Percentiles rank a stretch among this genome's conserved stretches.
phyloP scores from a whole-genome alignment of 2,888 invertebrate genomes.

The Geotrupes spiniger region DNA sequence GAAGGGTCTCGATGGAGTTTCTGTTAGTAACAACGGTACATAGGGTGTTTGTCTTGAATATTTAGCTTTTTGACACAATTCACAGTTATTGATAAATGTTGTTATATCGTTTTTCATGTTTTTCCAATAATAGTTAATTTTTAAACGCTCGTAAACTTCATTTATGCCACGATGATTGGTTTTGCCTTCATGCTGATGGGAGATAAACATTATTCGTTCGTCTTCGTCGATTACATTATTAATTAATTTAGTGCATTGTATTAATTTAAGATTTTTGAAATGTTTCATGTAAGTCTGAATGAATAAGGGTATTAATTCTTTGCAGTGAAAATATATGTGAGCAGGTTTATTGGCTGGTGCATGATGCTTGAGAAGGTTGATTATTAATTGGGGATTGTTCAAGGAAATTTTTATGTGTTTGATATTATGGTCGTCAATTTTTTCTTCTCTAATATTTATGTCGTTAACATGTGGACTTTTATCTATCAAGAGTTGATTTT shows the following conservation, averaged over 20 bases:
- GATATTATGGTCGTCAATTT: too few species aligned
- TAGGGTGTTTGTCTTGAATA: not conserved
- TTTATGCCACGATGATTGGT: not conserved
- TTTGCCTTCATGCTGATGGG: not conserved
- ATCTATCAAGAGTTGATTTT: too few species aligned
- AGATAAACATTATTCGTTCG: not conserved
- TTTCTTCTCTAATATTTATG: too few species aligned
- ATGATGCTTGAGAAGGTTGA: too few species aligned
- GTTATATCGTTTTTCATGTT: not conserved
- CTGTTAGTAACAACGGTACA: not conserved
- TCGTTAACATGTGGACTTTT: too few species aligned
- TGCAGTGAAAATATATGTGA: too few species aligned
- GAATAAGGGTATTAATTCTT: too few species aligned
- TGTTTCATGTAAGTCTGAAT: not conserved
- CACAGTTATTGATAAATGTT: not conserved
- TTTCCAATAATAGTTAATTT: conserved; percentile 2
- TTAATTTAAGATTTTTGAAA: not conserved
- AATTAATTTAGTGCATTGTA: not conserved
- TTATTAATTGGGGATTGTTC: too few species aligned
- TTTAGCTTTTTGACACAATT: conserved; percentile 1
- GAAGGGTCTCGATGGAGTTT: not conserved
- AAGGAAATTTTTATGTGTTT: too few species aligned
- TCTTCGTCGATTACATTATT: not conserved
- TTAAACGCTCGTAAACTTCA: not conserved
- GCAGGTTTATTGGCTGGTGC: too few species aligned